These are phyloP conservation scores for Amblyopsis rosae DNA, from an alignment of 2,113 vertebrate species.

Conservation along the genomic window DNA sequence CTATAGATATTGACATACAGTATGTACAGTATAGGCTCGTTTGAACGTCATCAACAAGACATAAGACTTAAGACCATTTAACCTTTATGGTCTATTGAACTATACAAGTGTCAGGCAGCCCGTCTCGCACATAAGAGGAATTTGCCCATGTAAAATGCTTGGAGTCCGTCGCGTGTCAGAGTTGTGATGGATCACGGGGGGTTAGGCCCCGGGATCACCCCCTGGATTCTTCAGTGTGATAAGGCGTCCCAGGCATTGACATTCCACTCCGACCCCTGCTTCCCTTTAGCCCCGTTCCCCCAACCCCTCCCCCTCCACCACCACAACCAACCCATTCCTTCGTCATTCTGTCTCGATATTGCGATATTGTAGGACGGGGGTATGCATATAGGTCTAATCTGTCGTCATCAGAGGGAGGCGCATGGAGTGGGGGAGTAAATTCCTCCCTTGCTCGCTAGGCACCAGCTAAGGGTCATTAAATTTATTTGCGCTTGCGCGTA, in stretches of 20 bases:
- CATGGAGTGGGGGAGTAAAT: constrained; percentile 15
- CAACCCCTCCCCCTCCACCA: constrained; percentile 7
- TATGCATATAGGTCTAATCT: constrained; percentile 23
- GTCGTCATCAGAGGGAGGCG: constrained; percentile 15
- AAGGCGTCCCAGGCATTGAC: constrained; percentile 58
- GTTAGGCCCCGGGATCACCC: not conserved
- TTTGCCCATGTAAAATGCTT: constrained; percentile 57
- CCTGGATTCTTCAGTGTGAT: constrained; percentile 69
- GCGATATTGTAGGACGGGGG: not conserved
- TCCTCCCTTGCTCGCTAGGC: constrained; percentile 24
- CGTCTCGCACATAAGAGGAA: constrained; percentile 24
- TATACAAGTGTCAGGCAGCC: too few relatives aligned
- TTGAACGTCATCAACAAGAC: too few relatives aligned
- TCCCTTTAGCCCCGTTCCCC: constrained; percentile 21
- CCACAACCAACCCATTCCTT: constrained; percentile 7
- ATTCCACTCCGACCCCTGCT: constrained; percentile 59
- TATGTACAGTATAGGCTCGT: too few relatives aligned
- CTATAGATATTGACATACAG: not conserved
- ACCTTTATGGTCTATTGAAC: too few relatives aligned
- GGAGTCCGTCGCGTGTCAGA: constrained; percentile 78
- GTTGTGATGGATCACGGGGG: constrained; percentile 72
- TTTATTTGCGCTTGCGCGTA: constrained; percentile 7
- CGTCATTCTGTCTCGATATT: constrained; percentile 33
- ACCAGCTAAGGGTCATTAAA: constrained; percentile 12
- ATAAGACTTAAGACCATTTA: too few relatives aligned